phyloP scores from a whole-genome alignment of 2,888 invertebrate genomes.

The Aporophyla lueneburgensis region DNA sequence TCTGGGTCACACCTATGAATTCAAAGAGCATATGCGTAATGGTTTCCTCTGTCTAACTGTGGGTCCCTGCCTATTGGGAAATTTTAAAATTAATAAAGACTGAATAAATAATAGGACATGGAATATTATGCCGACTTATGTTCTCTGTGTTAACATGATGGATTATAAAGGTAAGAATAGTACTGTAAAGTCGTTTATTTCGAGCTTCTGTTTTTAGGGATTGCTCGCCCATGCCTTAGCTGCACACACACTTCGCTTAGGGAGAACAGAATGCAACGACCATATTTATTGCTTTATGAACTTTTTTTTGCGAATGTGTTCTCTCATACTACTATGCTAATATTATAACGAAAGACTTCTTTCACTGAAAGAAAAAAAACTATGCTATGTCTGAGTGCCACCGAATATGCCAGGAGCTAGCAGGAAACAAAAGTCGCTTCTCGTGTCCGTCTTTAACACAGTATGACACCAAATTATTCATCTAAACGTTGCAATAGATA shows the following conservation, averaged over 20 bases:
- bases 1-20: too few species aligned
- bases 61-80: conserved; percentile 4
- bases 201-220: neutral
- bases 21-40: too few species aligned
- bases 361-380: neutral
- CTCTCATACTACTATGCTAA: neutral
- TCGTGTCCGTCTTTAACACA: neutral
- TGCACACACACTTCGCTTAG: neutral
- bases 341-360: neutral
- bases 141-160: conserved; percentile 2
- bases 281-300: neutral
- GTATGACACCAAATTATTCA: neutral
- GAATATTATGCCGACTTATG: conserved; percentile 25
- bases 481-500: neutral
- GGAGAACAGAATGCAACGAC: neutral
- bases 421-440: neutral
- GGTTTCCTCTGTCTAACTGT: neutral
- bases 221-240: too few species aligned
- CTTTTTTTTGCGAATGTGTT: neutral
- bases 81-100: neutral
- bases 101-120: conserved; percentile 24
- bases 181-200: neutral
- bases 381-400: neutral
- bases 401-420: neutral
- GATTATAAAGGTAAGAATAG: neutral